These are phyloP conservation scores for Muntiacus muntjak DNA, from an alignment of 2,113 vertebrate genomes.

Conservation along the genomic window DNA sequence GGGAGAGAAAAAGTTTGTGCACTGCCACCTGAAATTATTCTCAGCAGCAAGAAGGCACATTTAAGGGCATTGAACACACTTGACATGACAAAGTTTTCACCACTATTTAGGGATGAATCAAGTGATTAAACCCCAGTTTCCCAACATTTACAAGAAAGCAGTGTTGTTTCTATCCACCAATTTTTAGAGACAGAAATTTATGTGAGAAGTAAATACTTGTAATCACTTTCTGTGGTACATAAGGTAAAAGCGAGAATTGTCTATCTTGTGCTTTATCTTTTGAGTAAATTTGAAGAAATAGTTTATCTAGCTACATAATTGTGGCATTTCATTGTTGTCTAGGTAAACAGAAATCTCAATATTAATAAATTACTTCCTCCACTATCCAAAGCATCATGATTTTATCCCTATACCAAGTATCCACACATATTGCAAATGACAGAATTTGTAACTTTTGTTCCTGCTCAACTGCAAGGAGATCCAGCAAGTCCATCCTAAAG, in stretches of 20 bases:
- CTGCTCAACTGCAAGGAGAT: neutral
- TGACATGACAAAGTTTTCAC: neutral
- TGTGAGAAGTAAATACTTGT: neutral
- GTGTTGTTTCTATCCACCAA: neutral
- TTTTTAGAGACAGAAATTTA: neutral
- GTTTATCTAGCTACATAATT: neutral
- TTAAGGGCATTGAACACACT: neutral
- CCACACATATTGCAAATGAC: conserved; percentile 42
- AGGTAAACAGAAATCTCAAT: neutral
- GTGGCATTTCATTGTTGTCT: neutral
- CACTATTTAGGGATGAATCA: neutral
- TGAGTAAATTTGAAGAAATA: neutral
- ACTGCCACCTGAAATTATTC: neutral
- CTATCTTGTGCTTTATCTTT: neutral
- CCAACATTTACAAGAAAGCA: neutral
- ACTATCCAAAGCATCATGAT: neutral
- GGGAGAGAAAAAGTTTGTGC: neutral
- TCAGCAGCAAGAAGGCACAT: neutral
- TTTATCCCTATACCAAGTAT: neutral
- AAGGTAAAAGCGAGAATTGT: neutral
- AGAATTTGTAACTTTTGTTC: conserved; percentile 42
- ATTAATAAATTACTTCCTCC: neutral
- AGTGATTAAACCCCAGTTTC: neutral
- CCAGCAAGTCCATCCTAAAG: neutral
- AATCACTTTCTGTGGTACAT: neutral